phyloP scores from a whole-genome alignment of 2,888 invertebrate genomes.

The Athalia rosae region DNA sequence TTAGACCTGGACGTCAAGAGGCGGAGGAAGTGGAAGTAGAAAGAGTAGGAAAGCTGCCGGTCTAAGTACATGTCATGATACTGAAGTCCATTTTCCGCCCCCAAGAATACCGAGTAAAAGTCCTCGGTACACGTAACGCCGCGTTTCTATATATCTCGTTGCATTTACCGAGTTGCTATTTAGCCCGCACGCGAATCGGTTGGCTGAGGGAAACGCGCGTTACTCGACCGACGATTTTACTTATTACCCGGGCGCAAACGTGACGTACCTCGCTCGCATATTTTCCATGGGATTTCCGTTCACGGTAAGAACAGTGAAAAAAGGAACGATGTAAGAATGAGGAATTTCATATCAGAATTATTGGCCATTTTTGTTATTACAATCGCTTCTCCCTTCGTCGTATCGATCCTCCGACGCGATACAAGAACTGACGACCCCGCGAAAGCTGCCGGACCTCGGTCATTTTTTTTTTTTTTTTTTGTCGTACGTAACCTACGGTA shows the following conservation, averaged over 20 bases:
- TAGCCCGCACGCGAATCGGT: too few relatives aligned
- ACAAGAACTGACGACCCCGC: not conserved
- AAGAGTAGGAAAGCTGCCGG: not conserved
- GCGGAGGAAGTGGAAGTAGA: too few relatives aligned
- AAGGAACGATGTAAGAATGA: not conserved
- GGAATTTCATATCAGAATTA: conserved; percentile 35
- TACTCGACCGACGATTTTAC: conserved; percentile 8
- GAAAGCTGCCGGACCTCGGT: not conserved
- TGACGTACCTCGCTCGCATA: not conserved
- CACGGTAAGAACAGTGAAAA: not conserved
- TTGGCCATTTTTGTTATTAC: conserved; percentile 25
- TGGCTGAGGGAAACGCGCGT: not conserved
- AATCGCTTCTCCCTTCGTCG: conserved; percentile 25
- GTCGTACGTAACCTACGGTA: not conserved
- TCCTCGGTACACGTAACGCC: too few relatives aligned
- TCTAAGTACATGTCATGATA: not conserved
- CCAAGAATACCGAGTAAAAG: not conserved
- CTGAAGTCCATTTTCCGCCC: not conserved
- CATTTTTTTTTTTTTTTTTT: conserved; percentile 34
- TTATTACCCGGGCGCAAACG: not conserved
- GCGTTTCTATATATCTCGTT: too few relatives aligned
- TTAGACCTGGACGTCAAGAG: not conserved
- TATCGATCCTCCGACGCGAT: conserved; percentile 25
- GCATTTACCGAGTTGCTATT: too few relatives aligned
- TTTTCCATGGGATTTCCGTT: not conserved